Conservation (phyloP, 2,888 invertebrate genomes). For the Oxytorus armatus region DNA sequence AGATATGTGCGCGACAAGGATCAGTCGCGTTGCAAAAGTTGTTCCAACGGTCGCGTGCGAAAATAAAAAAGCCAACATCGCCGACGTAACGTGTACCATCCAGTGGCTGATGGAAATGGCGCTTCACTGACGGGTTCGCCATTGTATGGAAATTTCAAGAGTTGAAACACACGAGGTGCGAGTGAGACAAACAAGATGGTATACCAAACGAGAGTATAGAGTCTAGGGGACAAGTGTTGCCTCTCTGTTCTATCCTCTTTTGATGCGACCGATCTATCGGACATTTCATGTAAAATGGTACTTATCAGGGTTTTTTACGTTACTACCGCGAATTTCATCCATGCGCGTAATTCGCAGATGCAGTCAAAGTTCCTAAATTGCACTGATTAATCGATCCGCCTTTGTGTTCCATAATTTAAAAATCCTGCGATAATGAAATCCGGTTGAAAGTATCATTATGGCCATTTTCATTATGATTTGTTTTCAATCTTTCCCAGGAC, state of each 20-base stretch:
- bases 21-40: conserved; percentile 73
- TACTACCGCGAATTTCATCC: no score
- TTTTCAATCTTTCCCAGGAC: no score
- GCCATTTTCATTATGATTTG: no score
- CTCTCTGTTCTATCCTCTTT: conserved; percentile 11
- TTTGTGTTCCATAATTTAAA: no score
- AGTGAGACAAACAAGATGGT: conserved; percentile 60
- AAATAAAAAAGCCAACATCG: conserved; percentile 47
- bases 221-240: conserved; percentile 56
- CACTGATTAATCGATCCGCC: no score
- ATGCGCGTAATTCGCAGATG: no score
- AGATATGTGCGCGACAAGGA: conserved; percentile 68
- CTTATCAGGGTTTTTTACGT: no score
- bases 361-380: no score
- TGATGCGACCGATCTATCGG: not conserved
- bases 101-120: conserved; percentile 80
- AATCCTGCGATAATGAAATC: no score
- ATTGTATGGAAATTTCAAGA: conserved; percentile 83
- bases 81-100: conserved; percentile 65
- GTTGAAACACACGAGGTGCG: conserved; percentile 70
- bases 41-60: conserved; percentile 79
- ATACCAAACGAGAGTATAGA: conserved; percentile 12
- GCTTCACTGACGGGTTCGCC: conserved; percentile 71
- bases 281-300: conserved; percentile 33
- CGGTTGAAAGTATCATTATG: no score